Base-by-base conservation (phyloP, 2,888 invertebrate species). In the Drosophila mercatorum region DNA sequence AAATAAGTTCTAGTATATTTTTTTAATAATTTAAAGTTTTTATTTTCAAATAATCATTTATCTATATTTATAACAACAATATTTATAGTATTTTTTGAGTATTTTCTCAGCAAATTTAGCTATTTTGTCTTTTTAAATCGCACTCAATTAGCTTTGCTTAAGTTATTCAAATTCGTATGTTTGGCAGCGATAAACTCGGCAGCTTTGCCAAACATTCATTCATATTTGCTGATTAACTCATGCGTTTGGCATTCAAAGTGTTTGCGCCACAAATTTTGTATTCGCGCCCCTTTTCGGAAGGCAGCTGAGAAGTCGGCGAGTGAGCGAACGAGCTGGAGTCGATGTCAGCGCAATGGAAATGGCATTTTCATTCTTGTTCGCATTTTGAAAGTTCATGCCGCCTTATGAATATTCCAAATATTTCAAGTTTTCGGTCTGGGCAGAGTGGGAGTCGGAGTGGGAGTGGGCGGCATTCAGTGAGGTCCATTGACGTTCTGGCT, bases 161-260 rank as follows among this genome's bases (percentile, higher is more conserved):
- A 14, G 3, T 26, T 26, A 38, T 53, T 22, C 10, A 14, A 41
- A 41, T 3, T 28, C 28, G n/a, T 12, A 28, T 55, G 55, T 17
- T 28, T n/a, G 38, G 12, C 22, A 31, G 3, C 28, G 26, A 53
- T 72, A 31, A 63, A n/a, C 40, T 26, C 22, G 1, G 7, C 11
- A 34, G 43, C 34, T 8, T 2, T 31, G 14, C 8, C 17, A n/a
- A 28, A 17, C 12, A 22, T 28, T 60, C 22, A 43, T 47, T 60
- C 22, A 43, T 47, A 58, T 66, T 60, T 55, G 40, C 56, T 88
- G 71, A 88, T 79, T 85, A 79, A 75, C 73, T 79, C 59, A 62
- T 66, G 56, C 57, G 67, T 69, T 69, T 47, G 85, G 80, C 65
- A 82, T 79, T 72, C 80, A 40, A 70, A 75, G 68, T 71, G 84